Evolutionary conservation across 2,113 vertebrate genomes (phyloP).

Genomic region (Nibea coibor): DNA sequence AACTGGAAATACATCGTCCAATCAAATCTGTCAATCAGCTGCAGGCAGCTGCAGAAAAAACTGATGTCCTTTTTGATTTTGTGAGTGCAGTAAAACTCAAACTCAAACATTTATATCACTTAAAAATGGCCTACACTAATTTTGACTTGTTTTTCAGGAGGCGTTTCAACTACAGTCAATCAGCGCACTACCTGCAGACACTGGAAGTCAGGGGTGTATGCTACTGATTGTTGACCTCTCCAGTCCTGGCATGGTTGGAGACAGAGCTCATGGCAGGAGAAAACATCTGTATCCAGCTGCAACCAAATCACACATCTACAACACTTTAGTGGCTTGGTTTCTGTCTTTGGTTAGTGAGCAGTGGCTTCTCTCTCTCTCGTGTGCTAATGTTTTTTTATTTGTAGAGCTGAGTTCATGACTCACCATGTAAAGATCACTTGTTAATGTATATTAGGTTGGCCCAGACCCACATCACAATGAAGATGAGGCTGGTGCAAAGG

Average conservation of each 20-base stretch:
- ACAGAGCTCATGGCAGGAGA: constrained; percentile 1
- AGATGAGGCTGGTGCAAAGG: constrained; percentile 39
- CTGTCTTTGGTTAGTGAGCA: constrained; percentile 83
- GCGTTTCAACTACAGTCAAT: constrained; percentile 75
- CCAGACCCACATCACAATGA: constrained; percentile 2
- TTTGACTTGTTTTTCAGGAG: constrained; percentile 72
- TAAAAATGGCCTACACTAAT: neutral
- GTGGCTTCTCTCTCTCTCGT: neutral
- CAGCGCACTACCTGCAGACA: constrained; percentile 54
- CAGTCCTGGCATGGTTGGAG: constrained; percentile 68
- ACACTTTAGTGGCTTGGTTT: constrained; percentile 79
- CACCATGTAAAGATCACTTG: neutral
- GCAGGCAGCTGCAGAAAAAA: constrained; percentile 79
- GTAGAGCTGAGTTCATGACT: neutral
- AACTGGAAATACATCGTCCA: constrained; percentile 75
- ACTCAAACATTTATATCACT: neutral
- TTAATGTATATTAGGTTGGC: constrained; percentile 43
- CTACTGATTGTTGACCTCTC: constrained; percentile 77
- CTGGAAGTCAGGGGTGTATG: constrained; percentile 56
- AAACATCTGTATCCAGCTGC: constrained; percentile 33
- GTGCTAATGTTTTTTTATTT: neutral
- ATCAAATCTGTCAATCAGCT: constrained; percentile 69
- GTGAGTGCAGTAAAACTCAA: constrained; percentile 51
- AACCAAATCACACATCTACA: constrained; percentile 71
- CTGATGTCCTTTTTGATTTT: constrained; percentile 77